These are phyloP conservation scores for Ctenopoma kingsleyae DNA, from an alignment of 2,797 vertebrate species.

Conservation along the genomic window DNA sequence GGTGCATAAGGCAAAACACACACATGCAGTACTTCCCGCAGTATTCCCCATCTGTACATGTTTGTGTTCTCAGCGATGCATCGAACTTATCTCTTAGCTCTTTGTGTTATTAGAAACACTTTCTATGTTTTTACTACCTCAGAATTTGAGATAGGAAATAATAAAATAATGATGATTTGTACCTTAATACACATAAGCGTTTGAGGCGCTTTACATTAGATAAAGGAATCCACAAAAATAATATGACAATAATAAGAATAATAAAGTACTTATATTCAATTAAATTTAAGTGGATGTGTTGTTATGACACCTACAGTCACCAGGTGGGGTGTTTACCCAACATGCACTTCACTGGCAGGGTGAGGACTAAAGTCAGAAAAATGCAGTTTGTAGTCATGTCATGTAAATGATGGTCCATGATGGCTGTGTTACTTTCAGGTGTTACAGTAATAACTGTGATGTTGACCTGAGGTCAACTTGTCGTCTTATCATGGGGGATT, in stretches of 20 bases:
- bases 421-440: not conserved
- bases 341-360: not conserved
- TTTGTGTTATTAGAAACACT: not conserved
- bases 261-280: not conserved
- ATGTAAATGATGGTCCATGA: too few relatives aligned
- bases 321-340: conserved; percentile 24
- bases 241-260: not conserved
- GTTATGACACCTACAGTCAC: conserved; percentile 2
- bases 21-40: not conserved
- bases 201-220: not conserved
- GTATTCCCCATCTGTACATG: not conserved
- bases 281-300: not conserved
- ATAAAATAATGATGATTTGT: too few relatives aligned
- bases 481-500: not conserved
- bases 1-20: not conserved
- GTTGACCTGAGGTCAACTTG: too few relatives aligned
- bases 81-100: not conserved
- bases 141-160: too few relatives aligned
- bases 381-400: not conserved
- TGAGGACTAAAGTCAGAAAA: not conserved
- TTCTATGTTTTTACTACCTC: too few relatives aligned
- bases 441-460: not conserved
- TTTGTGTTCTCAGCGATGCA: not conserved
- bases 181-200: too few relatives aligned
- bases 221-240: not conserved